phyloP scores from a whole-genome alignment of 37 sponge, comb jelly and placozoan genomes.

The Aphrocallistes beatrix region DNA sequence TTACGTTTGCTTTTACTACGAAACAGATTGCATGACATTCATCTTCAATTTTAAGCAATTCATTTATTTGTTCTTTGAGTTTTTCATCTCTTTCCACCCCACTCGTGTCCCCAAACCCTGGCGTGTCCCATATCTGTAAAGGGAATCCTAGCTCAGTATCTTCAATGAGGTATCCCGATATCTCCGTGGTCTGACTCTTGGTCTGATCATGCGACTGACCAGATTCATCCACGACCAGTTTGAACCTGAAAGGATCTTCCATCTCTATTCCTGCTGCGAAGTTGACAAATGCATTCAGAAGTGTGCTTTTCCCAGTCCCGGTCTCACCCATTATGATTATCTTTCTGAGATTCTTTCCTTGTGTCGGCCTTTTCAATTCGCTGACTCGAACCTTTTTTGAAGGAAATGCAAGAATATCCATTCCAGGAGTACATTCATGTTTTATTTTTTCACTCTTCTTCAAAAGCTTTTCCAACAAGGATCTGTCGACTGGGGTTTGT shows the following conservation, averaged over 20 bases:
- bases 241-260: slow-evolving; percentile 1
- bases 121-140: not conserved
- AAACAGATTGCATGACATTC: not conserved
- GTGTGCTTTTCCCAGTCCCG: slow-evolving; percentile 9
- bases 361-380: not conserved
- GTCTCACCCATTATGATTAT: slow-evolving; percentile 9
- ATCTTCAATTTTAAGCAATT: not conserved
- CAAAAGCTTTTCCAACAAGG: not conserved
- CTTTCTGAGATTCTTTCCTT: not conserved
- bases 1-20: slow-evolving; percentile 1
- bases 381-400: not conserved
- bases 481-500: no score
- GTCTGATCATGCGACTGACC: not conserved
- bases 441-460: not conserved
- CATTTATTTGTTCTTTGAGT: not conserved
- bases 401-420: not conserved
- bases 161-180: not conserved
- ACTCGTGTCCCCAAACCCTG: not conserved
- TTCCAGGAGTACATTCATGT: not conserved
- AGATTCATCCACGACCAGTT: not conserved
- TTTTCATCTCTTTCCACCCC: slow-evolving; percentile 2
- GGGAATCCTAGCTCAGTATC: not conserved
- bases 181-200: not conserved
- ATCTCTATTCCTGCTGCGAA: not conserved
- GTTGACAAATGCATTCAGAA: slow-evolving; percentile 3